Percentiles rank a stretch among this genome's conserved stretches.
Evolutionary conservation across 2,797 vertebrate species (phyloP).

Genomic region (Podarcis lilfordi): DNA sequence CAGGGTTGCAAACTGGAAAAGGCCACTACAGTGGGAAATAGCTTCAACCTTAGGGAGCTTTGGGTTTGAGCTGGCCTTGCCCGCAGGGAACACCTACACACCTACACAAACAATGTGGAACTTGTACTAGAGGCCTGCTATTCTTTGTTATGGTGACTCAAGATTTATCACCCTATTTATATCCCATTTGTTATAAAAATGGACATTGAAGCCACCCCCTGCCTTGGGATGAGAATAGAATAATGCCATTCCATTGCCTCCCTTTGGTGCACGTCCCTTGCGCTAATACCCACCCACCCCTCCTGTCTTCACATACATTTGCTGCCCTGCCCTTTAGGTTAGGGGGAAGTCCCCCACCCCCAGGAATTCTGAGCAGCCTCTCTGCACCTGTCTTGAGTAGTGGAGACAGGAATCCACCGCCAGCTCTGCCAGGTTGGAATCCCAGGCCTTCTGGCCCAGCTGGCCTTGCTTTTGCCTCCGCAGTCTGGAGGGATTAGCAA

Average conservation of each 20-base stretch:
- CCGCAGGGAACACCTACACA: not conserved
- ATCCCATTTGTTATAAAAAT: slow-evolving; percentile 62
- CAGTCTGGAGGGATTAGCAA: slow-evolving; percentile 39
- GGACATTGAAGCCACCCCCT: slow-evolving; percentile 9
- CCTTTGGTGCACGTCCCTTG: not conserved
- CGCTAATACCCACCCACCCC: too few species aligned
- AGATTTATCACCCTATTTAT: slow-evolving; percentile 70
- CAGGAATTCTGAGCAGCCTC: accelerated
- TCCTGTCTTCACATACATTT: not conserved
- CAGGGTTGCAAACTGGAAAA: slow-evolving; percentile 7
- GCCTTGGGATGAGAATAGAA: not conserved
- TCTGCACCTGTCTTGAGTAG: slow-evolving; percentile 10
- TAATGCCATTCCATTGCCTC: slow-evolving; percentile 1
- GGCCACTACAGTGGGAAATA: slow-evolving; percentile 47
- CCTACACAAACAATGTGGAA: not conserved
- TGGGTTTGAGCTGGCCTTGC: slow-evolving; percentile 25
- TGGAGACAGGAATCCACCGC: slow-evolving; percentile 3
- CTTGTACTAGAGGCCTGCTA: slow-evolving; percentile 21
- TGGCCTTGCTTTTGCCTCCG: not conserved
- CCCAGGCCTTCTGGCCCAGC: not conserved
- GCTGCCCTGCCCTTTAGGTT: not conserved
- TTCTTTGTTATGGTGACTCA: not conserved
- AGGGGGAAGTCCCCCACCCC: not conserved
- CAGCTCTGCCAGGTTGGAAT: not conserved
- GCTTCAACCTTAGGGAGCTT: slow-evolving; percentile 39